Percentiles rank a stretch among this genome's conserved stretches.
phyloP scores from a whole-genome alignment of 2,888 invertebrate genomes.

The Empis stercorea region DNA sequence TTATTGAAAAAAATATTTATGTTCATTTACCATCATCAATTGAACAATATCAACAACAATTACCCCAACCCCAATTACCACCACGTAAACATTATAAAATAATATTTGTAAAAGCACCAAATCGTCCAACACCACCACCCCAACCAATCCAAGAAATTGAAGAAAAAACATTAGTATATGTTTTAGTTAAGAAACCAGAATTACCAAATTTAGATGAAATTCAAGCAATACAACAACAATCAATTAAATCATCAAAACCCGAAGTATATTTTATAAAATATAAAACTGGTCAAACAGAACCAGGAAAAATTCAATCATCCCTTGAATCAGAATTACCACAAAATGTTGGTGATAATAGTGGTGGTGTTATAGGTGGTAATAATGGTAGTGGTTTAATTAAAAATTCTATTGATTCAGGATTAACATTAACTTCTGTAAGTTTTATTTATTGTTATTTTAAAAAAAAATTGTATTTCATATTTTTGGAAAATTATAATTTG shows the following conservation, averaged over 20 bases:
- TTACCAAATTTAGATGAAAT: slow-evolving; percentile 46
- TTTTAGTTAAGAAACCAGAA: slow-evolving; percentile 54
- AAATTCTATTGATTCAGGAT: neutral
- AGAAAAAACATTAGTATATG: slow-evolving; percentile 55
- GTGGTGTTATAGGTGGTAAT: too few relatives aligned
- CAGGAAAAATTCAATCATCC: neutral
- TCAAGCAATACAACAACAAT: slow-evolving; percentile 41
- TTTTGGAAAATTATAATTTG: too few relatives aligned
- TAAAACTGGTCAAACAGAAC: slow-evolving; percentile 37
- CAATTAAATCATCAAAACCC: slow-evolving; percentile 48
- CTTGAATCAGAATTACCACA: slow-evolving; percentile 1
- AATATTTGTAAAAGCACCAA: slow-evolving; percentile 51
- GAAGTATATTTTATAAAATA: slow-evolving; percentile 59
- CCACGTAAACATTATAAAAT: slow-evolving; percentile 61
- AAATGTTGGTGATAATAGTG: slow-evolving; percentile 5
- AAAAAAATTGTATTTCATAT: too few relatives aligned
- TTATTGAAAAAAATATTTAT: slow-evolving; percentile 72
- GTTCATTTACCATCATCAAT: slow-evolving; percentile 73
- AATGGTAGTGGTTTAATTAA: slow-evolving; percentile 5
- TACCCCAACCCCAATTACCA: slow-evolving; percentile 36
- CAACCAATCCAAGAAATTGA: slow-evolving; percentile 27
- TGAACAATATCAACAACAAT: slow-evolving; percentile 36
- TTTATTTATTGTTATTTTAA: too few relatives aligned
- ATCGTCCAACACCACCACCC: slow-evolving; percentile 13
- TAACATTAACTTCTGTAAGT: too few relatives aligned